phyloP scores from a whole-genome alignment of 2,113 vertebrate genomes.

The Psilopsiagon aurifrons region DNA sequence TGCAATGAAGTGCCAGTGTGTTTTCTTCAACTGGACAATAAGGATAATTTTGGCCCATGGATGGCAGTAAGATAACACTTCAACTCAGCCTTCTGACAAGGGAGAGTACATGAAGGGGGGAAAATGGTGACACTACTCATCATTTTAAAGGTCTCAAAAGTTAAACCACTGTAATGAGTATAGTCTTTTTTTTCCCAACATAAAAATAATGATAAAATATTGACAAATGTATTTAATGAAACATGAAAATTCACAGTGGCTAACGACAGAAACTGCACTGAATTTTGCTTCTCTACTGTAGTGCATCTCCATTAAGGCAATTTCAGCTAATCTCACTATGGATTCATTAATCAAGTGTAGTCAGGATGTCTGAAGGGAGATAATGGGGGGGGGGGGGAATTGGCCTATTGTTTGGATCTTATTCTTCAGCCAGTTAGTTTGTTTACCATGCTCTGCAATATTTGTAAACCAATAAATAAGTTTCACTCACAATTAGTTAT shows the following conservation, averaged over 20 bases:
- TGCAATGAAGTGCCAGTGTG: not conserved
- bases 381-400: not conserved
- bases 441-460: not conserved
- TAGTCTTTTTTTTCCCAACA: not conserved
- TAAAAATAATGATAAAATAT: constrained; percentile 27
- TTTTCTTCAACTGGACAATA: not conserved
- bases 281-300: constrained; percentile 26
- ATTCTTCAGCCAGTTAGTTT: constrained; percentile 30
- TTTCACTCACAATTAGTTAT: not conserved
- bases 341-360: constrained; percentile 64
- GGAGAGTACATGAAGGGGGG: not conserved
- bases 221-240: not conserved
- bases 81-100: not conserved
- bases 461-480: not conserved
- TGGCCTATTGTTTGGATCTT: constrained; percentile 19
- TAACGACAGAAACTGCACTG: constrained; percentile 16
- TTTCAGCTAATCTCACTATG: constrained; percentile 59
- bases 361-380: constrained; percentile 60
- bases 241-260: constrained; percentile 11
- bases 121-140: not conserved
- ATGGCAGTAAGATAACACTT: not conserved
- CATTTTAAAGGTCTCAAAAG: not conserved
- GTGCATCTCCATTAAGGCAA: constrained; percentile 55
- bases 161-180: not conserved
- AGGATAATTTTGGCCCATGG: not conserved